Base-by-base conservation (phyloP, 2,888 invertebrate genomes). In the Troides helena region DNA sequence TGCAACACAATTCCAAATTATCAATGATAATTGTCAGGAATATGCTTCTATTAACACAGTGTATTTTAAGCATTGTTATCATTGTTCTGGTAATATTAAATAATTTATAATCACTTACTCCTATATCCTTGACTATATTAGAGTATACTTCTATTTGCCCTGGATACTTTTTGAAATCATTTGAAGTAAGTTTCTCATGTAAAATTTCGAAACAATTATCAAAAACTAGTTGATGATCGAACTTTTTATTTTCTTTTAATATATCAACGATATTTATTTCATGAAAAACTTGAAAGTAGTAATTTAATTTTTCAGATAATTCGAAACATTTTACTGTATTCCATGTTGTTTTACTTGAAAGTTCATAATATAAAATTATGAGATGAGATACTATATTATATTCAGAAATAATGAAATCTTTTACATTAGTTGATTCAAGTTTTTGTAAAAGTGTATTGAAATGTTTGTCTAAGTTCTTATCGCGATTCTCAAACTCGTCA, bases 131-230 rank as follows among this genome's bases (percentile, higher is more conserved):
- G 17, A 87, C 71, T 21, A 92, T 70, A 43, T 74, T 72, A 72
- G 77, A 83, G 73, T 90, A 92, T 0, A 86, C 86, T 75, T 88
- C 85, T 72, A 90, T 77, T 64, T 86, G 81, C 4, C 82, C 82
- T 30, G 91, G 92, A 78, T 87, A 87, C 70, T 81, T 85, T 71
- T 88, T 90, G 61, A 87, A 87, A 72, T 85, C 79, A 56, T 83
- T 77, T 25, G 77, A 67, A 69, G 84, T 85, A 68, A 90, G 74
- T 76, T 84, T 90, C 62, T 75, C 76, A 74, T 89, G 87, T 36
- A 91, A 74, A 43, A 81, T 80, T 67, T 80, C 81, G 63, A 91
- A 78, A 62, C 84, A 80, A 36, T 77, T 80, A 72, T 92, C 85
- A 77, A 89, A 91, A 56, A 92, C 75, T 53, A 80, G 77, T 78